Conservation (phyloP, 2,888 invertebrate genomes). For the Litoditis marina region DNA sequence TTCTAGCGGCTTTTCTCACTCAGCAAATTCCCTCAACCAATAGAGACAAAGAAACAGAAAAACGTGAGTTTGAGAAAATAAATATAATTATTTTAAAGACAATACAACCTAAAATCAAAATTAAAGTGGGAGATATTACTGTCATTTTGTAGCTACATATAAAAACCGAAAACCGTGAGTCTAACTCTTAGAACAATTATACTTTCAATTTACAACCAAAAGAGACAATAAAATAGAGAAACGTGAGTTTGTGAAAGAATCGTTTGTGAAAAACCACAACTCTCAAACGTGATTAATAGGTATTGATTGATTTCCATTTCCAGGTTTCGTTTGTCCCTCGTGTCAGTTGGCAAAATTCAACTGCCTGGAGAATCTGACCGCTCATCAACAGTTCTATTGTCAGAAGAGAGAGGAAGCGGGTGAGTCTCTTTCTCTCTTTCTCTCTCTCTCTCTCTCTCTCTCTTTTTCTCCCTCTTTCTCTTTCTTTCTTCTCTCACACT, state of each 20-base stretch:
- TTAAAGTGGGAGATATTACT: no score
- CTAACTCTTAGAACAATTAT: not conserved
- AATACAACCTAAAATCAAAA: not conserved
- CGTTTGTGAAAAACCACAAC: not conserved
- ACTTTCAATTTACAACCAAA: no score
- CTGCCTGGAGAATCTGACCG: constrained; percentile 23
- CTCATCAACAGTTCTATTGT: constrained; percentile 36
- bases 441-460: constrained; percentile 1
- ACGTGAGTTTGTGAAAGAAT: not conserved
- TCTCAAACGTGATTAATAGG: not conserved
- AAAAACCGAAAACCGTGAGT: no score
- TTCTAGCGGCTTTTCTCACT: constrained; percentile 11
- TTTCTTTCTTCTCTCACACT: constrained; percentile 14
- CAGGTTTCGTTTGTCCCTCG: constrained; percentile 29
- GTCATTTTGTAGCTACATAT: no score
- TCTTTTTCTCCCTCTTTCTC: constrained; percentile 12
- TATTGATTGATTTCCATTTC: not conserved
- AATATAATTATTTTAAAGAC: not conserved
- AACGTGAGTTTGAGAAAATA: no score
- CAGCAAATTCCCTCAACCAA: constrained; percentile 8
- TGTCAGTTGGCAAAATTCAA: constrained; percentile 38
- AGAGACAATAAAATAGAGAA: not conserved
- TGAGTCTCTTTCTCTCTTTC: constrained; percentile 1
- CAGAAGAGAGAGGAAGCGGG: constrained; percentile 6
- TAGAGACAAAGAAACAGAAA: constrained; percentile 1